Base-by-base conservation (phyloP, 2,797 vertebrate species). In the Syngnathus rostellatus region DNA sequence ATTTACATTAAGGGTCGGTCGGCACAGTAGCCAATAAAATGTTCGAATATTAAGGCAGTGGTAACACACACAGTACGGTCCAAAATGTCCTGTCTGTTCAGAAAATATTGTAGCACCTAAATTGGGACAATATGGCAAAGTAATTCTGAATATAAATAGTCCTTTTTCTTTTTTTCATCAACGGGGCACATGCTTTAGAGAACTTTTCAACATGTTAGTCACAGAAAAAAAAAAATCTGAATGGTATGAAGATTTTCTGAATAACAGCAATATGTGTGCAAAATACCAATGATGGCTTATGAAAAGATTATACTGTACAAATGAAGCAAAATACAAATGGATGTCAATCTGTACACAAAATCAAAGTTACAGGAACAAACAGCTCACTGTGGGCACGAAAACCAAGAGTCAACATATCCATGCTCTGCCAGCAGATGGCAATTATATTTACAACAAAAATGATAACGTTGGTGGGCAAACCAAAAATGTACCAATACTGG, bases 371-470 rank as follows among this genome's bases (percentile, higher is more conserved):
- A 92, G 90, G 9, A 51, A 51, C n/a, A 21, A 46, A 51, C 10
- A 68, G 68, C 66, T 68, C 62, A 91, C 90, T 92, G 91, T 89
- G 90, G 83, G 84, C 90, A 89, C 61, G 59, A 72, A 69, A 91
- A 89, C 89, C 85, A 87, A 90, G 92, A 86, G 64, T 72, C 87
- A 90, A 92, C 91, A 92, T 89, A 87, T 86, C 89, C 72, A 83
- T 89, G 91, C 86, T 93, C 93, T 92, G 93, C 93, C 94, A 90
- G 93, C 94, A 96, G 94, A 94, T 87, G 90, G 91, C 89, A 90
- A 89, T 91, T 86, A 88, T 81, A 83, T 83, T 77, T 83, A 81
- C 76, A 84, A 63, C 65, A 54, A 70, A 73, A 61, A 57, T 60
- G 60, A 67, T 45, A 62, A 68, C 48, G 43, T 58, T 51, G 19